Evolutionary conservation across 2,888 invertebrate species (phyloP), one percentile per base, ranked within the genome.

Genomic region (Caradrina clavipalpis): DNA sequence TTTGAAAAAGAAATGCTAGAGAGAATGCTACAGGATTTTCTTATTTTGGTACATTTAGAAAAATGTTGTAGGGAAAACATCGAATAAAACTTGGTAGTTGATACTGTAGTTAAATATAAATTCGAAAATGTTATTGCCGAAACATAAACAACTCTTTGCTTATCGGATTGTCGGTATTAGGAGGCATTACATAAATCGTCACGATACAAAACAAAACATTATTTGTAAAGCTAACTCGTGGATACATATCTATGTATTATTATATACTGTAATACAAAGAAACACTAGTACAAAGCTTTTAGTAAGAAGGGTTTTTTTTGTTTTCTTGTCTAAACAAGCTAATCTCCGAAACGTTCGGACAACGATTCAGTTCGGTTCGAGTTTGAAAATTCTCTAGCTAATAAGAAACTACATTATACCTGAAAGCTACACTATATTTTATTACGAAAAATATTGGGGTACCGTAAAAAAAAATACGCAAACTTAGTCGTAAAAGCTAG

Each of bases 121-220:
- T 49, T 22, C 21, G 31, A 45, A 76, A 47, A 49, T 49, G 15
- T 49, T 63, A 77, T 47, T 63, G 45, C 1, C 5, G 17, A 51
- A 57, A 66, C 19, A 71, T 51, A 58, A 68, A 59, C 56, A 58
- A 49, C 19, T 19, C 45, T 49, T 53, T 62, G 42, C 55, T 45
- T 78, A 63, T 79, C 60, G 22, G 50, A 63, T 73, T 4, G 17
- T 63, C 31, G 58, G 49, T 54, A 51, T 49, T n/a, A 60, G 31
- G 50, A 51, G n/a, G 26, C 53, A 59, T 45, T 19, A 59, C 21
- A 66, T 59, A 64, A 67, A 61, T 68, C 39, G 51, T 49, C 35
- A 21, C 42, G 21, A 64, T 45, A 60, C 22, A 45, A 51, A 58
- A 60, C 22, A 45, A 51, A 58, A 42, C 6, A 22, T 45, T 35